Evolutionary conservation across 2,113 vertebrate genomes (phyloP).

Genomic region (Phoxinus phoxinus): DNA sequence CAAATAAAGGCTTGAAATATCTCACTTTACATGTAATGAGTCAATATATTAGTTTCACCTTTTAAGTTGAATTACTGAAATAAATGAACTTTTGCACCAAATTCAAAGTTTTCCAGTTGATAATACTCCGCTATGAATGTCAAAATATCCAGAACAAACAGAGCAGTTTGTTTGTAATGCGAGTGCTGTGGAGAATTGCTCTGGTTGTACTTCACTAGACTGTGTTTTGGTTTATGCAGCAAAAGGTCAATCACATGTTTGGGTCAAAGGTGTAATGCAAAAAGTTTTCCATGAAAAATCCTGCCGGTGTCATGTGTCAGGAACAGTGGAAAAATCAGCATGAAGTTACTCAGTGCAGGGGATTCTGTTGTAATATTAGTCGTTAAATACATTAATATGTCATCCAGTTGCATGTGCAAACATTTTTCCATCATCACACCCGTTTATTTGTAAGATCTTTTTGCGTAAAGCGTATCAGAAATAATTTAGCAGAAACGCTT

Average conservation of each 20-base stretch:
- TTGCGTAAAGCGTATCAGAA: background rate
- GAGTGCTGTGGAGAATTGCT: background rate
- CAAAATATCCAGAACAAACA: background rate
- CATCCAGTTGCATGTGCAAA: background rate
- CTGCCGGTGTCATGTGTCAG: background rate
- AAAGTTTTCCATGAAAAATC: background rate
- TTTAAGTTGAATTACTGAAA: too few species aligned
- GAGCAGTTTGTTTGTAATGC: background rate
- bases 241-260: background rate
- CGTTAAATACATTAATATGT: background rate
- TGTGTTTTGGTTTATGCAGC: constrained; percentile 2
- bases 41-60: too few species aligned
- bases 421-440: background rate
- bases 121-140: background rate
- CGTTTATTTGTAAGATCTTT: background rate
- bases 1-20: too few species aligned
- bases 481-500: background rate
- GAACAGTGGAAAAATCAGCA: background rate
- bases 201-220: background rate
- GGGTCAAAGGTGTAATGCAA: constrained; percentile 11
- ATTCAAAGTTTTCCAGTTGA: too few species aligned
- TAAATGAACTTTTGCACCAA: too few species aligned
- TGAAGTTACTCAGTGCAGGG: background rate
- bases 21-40: too few species aligned
- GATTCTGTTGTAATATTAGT: background rate